Conservation (phyloP, 2,797 vertebrate genomes). For the Pseudotriccus pelzelni region DNA sequence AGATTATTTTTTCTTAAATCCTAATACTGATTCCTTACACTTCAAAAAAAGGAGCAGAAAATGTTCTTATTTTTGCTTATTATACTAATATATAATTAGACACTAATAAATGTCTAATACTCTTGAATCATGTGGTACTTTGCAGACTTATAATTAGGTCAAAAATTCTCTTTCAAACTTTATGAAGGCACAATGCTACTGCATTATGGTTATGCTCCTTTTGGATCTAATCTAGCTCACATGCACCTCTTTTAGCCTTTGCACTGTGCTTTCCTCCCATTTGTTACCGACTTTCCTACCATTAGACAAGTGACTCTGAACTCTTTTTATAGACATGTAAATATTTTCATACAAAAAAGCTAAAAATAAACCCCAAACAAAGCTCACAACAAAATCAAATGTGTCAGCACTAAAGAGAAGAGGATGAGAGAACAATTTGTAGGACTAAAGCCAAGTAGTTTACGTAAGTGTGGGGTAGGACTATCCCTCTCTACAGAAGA, state of each 20-base stretch:
- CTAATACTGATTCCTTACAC: neutral
- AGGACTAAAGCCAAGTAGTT: neutral
- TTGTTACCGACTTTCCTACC: neutral
- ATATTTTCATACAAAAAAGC: neutral
- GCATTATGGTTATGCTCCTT: neutral
- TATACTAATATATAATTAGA: no score
- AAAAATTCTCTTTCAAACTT: neutral
- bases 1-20: neutral
- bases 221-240: neutral
- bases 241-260: neutral
- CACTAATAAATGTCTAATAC: neutral
- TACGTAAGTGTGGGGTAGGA: neutral
- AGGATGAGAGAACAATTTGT: neutral
- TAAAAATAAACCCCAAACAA: neutral
- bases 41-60: neutral
- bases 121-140: neutral
- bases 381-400: neutral
- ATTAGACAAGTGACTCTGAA: neutral
- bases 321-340: neutral
- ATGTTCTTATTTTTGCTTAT: neutral
- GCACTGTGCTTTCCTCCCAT: neutral
- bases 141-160: neutral
- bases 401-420: neutral
- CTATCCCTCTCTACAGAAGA: neutral
- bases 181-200: neutral